A percentile compares a stretch with the other conserved stretches of the same genome.
Evolutionary conservation across 2,113 vertebrate genomes (phyloP).

Genomic region (Ovis aries): ARS-UI_Ramb_v3.0 NC_056060.1:32995501-32996000

Average conservation of each 20-base stretch:
- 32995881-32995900: background rate
- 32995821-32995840: background rate
- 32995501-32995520: background rate
- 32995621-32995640: background rate
- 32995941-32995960: background rate
- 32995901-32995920: background rate
- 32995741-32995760: background rate
- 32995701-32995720: background rate
- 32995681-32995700: background rate
- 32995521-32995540: background rate
- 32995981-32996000: background rate
- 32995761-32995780: background rate
- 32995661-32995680: background rate
- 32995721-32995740: background rate
- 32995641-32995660: background rate
- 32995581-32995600: background rate
- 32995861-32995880: background rate
- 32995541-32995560: background rate
- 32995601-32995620: background rate
- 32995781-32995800: background rate
- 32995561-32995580: background rate
- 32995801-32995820: background rate
- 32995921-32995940: background rate
- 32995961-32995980: background rate
- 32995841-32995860: background rate